Conservation (phyloP, 2,888 invertebrate species). For the Spilosoma lubricipeda region DNA sequence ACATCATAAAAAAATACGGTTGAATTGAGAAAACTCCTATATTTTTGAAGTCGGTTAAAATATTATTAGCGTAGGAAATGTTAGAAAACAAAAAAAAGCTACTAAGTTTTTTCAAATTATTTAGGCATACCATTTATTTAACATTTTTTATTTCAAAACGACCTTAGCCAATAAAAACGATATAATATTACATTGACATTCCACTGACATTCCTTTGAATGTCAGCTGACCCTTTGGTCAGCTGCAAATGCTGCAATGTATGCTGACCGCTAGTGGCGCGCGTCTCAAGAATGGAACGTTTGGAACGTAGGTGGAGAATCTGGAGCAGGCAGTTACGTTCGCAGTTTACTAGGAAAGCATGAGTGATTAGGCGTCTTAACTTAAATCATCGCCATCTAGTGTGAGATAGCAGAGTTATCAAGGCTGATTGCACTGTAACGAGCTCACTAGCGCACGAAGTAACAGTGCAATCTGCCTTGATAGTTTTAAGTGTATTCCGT, state of each 20-base stretch:
- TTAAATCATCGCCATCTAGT: slow-evolving; percentile 35
- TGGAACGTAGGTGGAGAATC: slow-evolving; percentile 85
- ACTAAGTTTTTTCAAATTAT: too few relatives aligned
- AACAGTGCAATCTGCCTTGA: background rate
- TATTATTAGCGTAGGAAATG: background rate
- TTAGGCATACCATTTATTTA: background rate
- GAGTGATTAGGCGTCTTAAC: slow-evolving; percentile 26
- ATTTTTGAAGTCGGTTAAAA: too few relatives aligned
- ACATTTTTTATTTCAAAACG: background rate
- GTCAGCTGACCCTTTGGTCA: too few relatives aligned
- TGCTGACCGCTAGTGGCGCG: slow-evolving; percentile 4
- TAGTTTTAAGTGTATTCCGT: background rate
- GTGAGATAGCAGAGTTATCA: slow-evolving; percentile 23
- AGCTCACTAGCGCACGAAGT: background rate
- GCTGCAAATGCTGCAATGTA: too few relatives aligned
- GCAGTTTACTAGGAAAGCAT: slow-evolving; percentile 81
- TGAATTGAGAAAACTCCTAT: too few relatives aligned
- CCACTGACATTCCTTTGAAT: background rate
- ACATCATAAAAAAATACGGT: too few relatives aligned
- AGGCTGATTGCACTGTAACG: background rate
- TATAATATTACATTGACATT: slow-evolving; percentile 2
- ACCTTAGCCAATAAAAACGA: background rate
- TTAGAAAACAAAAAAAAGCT: too few relatives aligned
- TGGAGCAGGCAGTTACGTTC: slow-evolving; percentile 85
- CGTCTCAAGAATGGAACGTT: slow-evolving; percentile 71